A percentile compares a stretch with the other conserved stretches of the same genome.
phyloP scores from a whole-genome alignment of 2,113 vertebrate species.

The Varanus salvator region DNA sequence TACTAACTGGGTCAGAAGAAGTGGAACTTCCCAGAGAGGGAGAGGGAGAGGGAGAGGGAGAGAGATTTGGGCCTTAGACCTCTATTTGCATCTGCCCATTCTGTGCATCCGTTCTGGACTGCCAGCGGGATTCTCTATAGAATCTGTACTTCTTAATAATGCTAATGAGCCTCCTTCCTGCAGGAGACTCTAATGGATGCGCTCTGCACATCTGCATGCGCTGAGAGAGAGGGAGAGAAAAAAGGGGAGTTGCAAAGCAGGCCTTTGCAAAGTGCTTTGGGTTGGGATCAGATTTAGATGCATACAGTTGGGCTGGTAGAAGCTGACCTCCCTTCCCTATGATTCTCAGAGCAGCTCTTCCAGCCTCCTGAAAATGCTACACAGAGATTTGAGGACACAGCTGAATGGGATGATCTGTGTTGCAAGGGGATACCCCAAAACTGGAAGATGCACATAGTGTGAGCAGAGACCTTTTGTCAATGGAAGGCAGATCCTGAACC shows the following conservation, averaged over 20 bases:
- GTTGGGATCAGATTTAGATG: too few relatives aligned
- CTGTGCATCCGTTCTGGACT: neutral
- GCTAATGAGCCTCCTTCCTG: neutral
- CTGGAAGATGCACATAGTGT: too few relatives aligned
- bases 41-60: too few relatives aligned
- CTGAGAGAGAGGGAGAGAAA: neutral
- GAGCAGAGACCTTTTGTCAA: too few relatives aligned
- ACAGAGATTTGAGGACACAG: too few relatives aligned
- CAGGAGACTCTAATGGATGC: neutral
- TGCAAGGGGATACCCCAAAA: too few relatives aligned
- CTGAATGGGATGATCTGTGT: too few relatives aligned
- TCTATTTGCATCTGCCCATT: neutral
- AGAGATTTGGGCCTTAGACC: neutral
- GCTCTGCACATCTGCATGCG: neutral
- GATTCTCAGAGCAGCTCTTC: too few relatives aligned
- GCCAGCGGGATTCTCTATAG: neutral
- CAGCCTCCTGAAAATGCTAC: too few relatives aligned
- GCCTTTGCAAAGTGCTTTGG: neutral
- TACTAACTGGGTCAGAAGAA: neutral
- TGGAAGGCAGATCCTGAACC: too few relatives aligned
- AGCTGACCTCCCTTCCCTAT: too few relatives aligned
- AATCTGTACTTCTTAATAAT: neutral
- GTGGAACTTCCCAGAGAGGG: neutral
- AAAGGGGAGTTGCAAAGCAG: neutral
- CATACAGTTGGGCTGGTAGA: too few relatives aligned